Evolutionary conservation across 2,113 vertebrate species (phyloP).

Genomic region (Dromaius novaehollandiae): DNA sequence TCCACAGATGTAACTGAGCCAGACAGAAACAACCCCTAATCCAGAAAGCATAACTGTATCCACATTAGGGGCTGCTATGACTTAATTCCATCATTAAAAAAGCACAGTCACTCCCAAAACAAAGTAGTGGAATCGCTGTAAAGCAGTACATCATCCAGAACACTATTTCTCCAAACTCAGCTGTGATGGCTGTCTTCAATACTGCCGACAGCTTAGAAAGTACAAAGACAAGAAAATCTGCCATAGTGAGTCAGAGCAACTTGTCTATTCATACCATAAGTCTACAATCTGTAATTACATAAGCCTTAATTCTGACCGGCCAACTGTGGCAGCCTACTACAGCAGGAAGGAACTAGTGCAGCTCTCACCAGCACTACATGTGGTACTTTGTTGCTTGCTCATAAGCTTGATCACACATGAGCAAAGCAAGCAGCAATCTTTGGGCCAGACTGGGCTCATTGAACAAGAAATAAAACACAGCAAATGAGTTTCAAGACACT

Average conservation of each 20-base stretch:
- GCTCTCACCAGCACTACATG: neutral
- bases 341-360: neutral
- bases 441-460: neutral
- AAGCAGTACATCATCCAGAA: neutral
- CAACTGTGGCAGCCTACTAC: neutral
- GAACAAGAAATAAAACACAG: neutral
- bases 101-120: neutral
- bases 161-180: neutral
- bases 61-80: neutral
- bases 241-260: constrained; percentile 1
- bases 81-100: neutral
- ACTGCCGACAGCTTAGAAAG: constrained; percentile 9
- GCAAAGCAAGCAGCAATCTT: neutral
- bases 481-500: neutral
- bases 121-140: neutral
- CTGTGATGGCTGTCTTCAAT: neutral
- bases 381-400: neutral
- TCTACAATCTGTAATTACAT: neutral
- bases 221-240: constrained; percentile 6
- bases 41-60: neutral
- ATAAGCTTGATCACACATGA: neutral
- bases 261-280: neutral
- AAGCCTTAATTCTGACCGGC: neutral
- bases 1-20: neutral
- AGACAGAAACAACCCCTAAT: neutral